These are phyloP conservation scores for Apus apus DNA, from an alignment of 2,113 vertebrate species.

Conservation along the genomic window DNA sequence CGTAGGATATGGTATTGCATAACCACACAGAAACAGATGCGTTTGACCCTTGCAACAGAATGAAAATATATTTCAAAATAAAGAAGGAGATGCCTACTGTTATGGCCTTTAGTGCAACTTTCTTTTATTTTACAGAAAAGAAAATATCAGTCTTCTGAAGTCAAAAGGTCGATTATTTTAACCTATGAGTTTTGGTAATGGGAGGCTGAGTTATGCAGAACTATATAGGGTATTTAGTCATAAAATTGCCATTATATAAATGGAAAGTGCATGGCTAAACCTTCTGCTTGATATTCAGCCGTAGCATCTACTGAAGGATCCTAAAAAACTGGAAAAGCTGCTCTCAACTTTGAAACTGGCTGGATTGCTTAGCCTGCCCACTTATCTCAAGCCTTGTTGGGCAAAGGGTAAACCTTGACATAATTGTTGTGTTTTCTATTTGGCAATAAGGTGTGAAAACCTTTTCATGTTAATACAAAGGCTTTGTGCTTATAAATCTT, in stretches of 20 bases:
- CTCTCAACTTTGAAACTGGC: not conserved
- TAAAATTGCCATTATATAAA: not conserved
- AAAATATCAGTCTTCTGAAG: not conserved
- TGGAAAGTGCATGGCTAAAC: not conserved
- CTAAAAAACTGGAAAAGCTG: slow-evolving; percentile 16
- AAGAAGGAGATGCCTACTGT: not conserved
- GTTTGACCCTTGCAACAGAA: not conserved
- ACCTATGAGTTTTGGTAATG: not conserved
- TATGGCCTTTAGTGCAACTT: not conserved
- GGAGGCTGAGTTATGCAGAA: not conserved
- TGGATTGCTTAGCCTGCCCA: not conserved
- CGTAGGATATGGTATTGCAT: not conserved
- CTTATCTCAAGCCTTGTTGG: not conserved
- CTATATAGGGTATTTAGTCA: not conserved
- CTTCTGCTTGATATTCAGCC: not conserved
- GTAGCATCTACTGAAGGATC: not conserved
- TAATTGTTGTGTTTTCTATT: slow-evolving; percentile 14
- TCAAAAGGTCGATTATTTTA: not conserved
- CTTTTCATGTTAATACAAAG: not conserved
- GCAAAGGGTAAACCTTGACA: slow-evolving; percentile 20
- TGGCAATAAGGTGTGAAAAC: slow-evolving; percentile 4
- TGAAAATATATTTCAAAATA: not conserved
- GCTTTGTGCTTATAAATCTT: not conserved
- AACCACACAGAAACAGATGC: not conserved
- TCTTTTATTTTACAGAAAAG: not conserved